phyloP scores from a whole-genome alignment of 2,797 vertebrate genomes.

The Momotus momota region DNA sequence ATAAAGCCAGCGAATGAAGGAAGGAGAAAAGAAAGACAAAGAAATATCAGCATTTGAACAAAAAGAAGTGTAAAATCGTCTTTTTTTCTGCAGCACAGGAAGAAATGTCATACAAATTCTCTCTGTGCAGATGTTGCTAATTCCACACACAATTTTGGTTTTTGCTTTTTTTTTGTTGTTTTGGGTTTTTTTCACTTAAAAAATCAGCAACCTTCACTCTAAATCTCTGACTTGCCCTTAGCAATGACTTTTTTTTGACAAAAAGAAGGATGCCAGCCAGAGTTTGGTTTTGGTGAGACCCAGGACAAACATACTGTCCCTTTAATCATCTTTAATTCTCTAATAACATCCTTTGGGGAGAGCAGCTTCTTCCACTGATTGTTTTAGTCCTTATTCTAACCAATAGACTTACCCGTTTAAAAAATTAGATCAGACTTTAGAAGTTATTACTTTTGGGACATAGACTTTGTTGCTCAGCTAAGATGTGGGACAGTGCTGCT shows the following conservation, averaged over 20 bases:
- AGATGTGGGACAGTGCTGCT: neutral
- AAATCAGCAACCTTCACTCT: neutral
- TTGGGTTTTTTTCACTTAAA: neutral
- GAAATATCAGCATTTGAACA: neutral
- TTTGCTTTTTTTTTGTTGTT: neutral
- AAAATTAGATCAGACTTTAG: neutral
- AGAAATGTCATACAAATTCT: neutral
- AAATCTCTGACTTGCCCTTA: neutral
- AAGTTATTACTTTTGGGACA: neutral
- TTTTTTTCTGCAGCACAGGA: neutral
- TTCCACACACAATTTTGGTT: neutral
- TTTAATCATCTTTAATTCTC: slow-evolving; percentile 27
- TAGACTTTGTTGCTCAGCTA: neutral
- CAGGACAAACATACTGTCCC: neutral
- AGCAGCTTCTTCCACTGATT: slow-evolving; percentile 7
- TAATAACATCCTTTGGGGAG: neutral
- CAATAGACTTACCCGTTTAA: slow-evolving; percentile 6
- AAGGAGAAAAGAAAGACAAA: neutral
- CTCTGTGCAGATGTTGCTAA: neutral
- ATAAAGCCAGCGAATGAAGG: slow-evolving; percentile 10
- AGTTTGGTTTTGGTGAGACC: neutral
- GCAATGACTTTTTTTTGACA: neutral
- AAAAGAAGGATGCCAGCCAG: neutral
- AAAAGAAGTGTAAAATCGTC: neutral
- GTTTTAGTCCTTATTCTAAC: slow-evolving; percentile 14